phyloP scores from a whole-genome alignment of 2,888 invertebrate genomes.

The Ennomos quercinarius region DNA sequence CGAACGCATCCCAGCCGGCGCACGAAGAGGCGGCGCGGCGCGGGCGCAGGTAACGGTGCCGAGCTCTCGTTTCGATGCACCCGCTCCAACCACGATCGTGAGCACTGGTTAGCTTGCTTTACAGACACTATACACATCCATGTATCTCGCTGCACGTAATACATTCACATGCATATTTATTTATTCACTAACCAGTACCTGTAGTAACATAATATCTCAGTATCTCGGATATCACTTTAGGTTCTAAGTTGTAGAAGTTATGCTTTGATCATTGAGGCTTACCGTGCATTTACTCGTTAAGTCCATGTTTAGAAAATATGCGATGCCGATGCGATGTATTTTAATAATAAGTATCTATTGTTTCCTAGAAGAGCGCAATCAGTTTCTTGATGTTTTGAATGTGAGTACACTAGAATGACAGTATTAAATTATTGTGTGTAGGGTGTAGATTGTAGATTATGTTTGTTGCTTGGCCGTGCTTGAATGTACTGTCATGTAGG shows the following conservation, averaged over 20 bases:
- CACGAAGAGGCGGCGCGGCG: slow-evolving; percentile 33
- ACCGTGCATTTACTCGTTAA: slow-evolving; percentile 77
- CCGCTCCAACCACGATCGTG: slow-evolving; percentile 53
- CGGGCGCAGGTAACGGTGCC: slow-evolving; percentile 74
- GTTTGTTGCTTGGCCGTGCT: slow-evolving; percentile 27
- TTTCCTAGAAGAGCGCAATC: slow-evolving; percentile 40
- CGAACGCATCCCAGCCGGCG: slow-evolving; percentile 45
- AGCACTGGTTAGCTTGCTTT: slow-evolving; percentile 46
- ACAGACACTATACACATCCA: too few relatives aligned
- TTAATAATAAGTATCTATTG: slow-evolving; percentile 61
- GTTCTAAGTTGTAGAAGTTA: slow-evolving; percentile 48
- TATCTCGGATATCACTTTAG: slow-evolving; percentile 46
- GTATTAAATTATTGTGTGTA: slow-evolving; percentile 54
- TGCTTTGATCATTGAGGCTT: slow-evolving; percentile 77
- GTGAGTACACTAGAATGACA: slow-evolving; percentile 49
- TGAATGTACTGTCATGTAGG: slow-evolving; percentile 28
- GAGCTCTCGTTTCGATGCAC: slow-evolving; percentile 71
- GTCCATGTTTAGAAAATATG: slow-evolving; percentile 67
- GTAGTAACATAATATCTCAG: slow-evolving; percentile 53
- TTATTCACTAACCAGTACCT: slow-evolving; percentile 59
- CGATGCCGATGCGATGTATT: slow-evolving; percentile 52
- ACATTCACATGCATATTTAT: slow-evolving; percentile 38
- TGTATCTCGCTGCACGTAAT: slow-evolving; percentile 32
- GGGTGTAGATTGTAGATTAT: neutral
- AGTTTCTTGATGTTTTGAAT: slow-evolving; percentile 46